Evolutionary conservation across 2,888 invertebrate species (phyloP).

Genomic region (Catonia carolina): DNA sequence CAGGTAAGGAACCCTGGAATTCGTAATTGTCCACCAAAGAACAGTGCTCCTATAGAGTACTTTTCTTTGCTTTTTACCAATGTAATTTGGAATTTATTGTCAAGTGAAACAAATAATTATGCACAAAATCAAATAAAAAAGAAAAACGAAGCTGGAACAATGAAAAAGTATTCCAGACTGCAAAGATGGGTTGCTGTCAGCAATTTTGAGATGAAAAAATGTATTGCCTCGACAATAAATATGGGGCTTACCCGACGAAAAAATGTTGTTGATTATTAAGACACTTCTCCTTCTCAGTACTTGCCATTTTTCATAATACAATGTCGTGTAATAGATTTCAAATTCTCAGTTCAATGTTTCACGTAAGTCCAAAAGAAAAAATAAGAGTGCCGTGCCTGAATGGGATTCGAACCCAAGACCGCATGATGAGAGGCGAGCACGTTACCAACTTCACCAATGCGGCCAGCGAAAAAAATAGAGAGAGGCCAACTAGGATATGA

Average conservation of each 20-base stretch:
- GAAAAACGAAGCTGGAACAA: not conserved
- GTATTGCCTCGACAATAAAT: not conserved
- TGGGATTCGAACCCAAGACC: too few relatives aligned
- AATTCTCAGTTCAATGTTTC: constrained; percentile 10
- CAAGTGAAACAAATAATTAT: not conserved
- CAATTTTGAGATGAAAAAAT: constrained; percentile 3
- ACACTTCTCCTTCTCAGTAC: not conserved
- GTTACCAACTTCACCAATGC: too few relatives aligned
- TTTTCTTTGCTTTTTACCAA: constrained; percentile 16
- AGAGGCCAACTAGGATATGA: constrained; percentile 18
- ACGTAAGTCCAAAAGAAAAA: not conserved
- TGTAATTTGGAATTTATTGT: not conserved
- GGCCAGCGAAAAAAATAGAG: too few relatives aligned
- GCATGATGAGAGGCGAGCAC: too few relatives aligned
- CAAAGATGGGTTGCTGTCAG: not conserved
- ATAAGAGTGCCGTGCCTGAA: not conserved
- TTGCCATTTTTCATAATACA: not conserved
- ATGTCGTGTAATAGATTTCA: constrained; percentile 15
- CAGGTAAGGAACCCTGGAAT: too few relatives aligned
- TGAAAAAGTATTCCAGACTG: constrained; percentile 14
- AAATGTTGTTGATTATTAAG: constrained; percentile 4
- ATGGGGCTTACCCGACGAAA: not conserved
- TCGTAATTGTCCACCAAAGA: constrained; percentile 8
- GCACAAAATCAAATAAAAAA: not conserved
- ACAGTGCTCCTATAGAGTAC: constrained; percentile 13